These are phyloP conservation scores for Drosophila hydei DNA, from an alignment of 1,140 invertebrate species.

Conservation along the genomic window DNA sequence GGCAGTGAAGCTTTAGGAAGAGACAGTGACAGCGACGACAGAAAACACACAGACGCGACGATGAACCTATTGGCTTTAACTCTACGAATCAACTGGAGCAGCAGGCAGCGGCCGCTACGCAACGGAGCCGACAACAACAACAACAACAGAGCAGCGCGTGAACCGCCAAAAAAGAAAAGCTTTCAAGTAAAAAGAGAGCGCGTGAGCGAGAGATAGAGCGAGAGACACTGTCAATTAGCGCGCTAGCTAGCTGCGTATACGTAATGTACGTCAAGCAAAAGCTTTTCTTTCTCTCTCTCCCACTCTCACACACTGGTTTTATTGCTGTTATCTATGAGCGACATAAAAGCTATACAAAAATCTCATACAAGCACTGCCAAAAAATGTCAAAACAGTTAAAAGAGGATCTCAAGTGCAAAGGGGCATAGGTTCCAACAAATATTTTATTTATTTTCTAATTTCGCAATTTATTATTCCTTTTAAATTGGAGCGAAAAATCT, in stretches of 20 bases:
- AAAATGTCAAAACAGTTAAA: conserved; percentile 20
- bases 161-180: conserved; percentile 60
- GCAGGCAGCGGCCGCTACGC: conserved; percentile 46
- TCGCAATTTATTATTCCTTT: background rate
- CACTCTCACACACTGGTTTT: conserved; percentile 11
- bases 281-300: conserved; percentile 37
- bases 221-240: conserved; percentile 52
- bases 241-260: conserved; percentile 42
- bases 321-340: conserved; percentile 35
- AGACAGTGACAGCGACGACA: conserved; percentile 34
- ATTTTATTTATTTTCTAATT: background rate
- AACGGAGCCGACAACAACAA: conserved; percentile 36
- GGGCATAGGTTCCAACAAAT: background rate
- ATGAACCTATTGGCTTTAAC: conserved; percentile 82
- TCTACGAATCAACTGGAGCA: conserved; percentile 80
- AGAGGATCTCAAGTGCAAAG: conserved; percentile 28
- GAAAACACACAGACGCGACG: conserved; percentile 12
- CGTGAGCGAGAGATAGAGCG: conserved; percentile 8
- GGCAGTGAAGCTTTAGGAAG: conserved; percentile 46
- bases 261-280: conserved; percentile 31
- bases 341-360: conserved; percentile 11
- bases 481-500: conserved; percentile 8
- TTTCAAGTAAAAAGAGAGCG: conserved; percentile 21
- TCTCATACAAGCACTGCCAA: conserved; percentile 26
- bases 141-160: conserved; percentile 55